Percentiles rank a stretch among this genome's conserved stretches.
Conservation (phyloP, 1,140 invertebrate species). For the Sinella curviseta region DNA sequence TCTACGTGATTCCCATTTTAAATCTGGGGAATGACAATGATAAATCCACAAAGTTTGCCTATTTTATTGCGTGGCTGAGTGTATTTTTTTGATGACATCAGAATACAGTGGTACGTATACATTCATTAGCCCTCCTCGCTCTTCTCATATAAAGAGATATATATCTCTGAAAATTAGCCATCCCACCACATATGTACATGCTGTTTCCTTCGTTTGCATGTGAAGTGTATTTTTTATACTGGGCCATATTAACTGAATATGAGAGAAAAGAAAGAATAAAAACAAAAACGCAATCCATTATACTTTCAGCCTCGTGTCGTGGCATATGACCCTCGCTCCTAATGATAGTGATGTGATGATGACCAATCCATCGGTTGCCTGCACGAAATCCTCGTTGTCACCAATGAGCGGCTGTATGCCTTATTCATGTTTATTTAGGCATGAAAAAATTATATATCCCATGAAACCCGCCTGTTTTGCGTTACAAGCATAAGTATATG, state of each 20-base stretch:
- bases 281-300: constrained; percentile 15
- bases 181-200: neutral
- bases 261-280: neutral
- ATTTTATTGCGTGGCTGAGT: too few relatives aligned
- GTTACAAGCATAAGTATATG: too few relatives aligned
- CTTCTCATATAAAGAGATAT: neutral
- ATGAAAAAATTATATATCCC: neutral
- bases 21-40: neutral
- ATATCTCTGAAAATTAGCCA: constrained; percentile 21
- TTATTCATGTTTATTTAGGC: neutral
- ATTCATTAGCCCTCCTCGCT: neutral
- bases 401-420: neutral
- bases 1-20: constrained; percentile 6
- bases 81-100: neutral
- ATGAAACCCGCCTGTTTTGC: neutral
- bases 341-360: constrained; percentile 26
- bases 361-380: constrained; percentile 11
- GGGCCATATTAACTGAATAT: neutral
- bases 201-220: neutral
- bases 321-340: constrained; percentile 15
- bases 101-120: neutral
- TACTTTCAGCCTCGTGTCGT: constrained; percentile 2
- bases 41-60: constrained; percentile 8
- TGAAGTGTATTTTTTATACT: neutral
- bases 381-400: constrained; percentile 9